Evolutionary conservation across 1,140 invertebrate species (phyloP).

Genomic region (Arion vulgaris): DNA sequence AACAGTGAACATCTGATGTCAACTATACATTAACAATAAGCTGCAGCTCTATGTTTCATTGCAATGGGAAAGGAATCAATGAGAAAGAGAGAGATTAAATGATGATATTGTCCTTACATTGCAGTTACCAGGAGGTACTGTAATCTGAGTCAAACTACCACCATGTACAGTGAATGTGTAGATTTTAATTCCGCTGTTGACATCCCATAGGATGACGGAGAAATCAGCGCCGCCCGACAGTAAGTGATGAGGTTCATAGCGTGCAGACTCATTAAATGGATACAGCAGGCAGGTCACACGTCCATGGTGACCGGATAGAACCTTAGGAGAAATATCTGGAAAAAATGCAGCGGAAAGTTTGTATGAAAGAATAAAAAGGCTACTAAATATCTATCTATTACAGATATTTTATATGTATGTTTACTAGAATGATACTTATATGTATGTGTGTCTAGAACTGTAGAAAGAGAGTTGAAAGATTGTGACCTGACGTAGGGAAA

Average conservation of each 20-base stretch:
- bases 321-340: slow-evolving; percentile 89
- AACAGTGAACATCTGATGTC: too few relatives aligned
- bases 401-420: too few relatives aligned
- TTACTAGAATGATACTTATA: too few relatives aligned
- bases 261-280: slow-evolving; percentile 91
- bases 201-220: slow-evolving; percentile 97
- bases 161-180: slow-evolving; percentile 98
- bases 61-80: too few relatives aligned
- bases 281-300: slow-evolving; percentile 96
- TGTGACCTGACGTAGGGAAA: too few relatives aligned
- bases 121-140: slow-evolving; percentile 93
- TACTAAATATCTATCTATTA: too few relatives aligned
- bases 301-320: slow-evolving; percentile 91
- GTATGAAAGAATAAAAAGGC: too few relatives aligned
- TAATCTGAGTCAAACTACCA: slow-evolving; percentile 85
- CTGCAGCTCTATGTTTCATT: too few relatives aligned
- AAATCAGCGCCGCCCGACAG: slow-evolving; percentile 98
- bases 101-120: slow-evolving; percentile 66
- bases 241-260: slow-evolving; percentile 88
- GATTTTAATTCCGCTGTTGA: slow-evolving; percentile 89
- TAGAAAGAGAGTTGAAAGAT: too few relatives aligned
- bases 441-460: too few relatives aligned
- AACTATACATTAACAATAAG: too few relatives aligned
- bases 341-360: slow-evolving; percentile 29
- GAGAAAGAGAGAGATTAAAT: too few relatives aligned